Percentiles rank a stretch among this genome's conserved stretches.
These are phyloP conservation scores for Eilema caniola DNA, from an alignment of 2,888 invertebrate genomes.

Conservation along the genomic window DNA sequence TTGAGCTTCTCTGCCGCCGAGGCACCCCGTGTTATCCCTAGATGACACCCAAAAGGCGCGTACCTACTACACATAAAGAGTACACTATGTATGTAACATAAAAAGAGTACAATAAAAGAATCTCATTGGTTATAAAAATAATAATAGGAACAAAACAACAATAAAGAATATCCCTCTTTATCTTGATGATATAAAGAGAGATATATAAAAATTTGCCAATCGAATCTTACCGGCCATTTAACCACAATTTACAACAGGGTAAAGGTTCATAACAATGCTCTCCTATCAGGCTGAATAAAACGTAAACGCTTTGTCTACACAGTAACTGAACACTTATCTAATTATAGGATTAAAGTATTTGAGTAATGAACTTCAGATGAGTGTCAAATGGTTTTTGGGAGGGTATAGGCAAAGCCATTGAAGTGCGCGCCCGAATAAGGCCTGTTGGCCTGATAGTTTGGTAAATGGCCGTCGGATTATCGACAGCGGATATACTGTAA, in stretches of 20 bases:
- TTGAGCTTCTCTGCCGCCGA: too few relatives aligned
- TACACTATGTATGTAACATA: too few relatives aligned
- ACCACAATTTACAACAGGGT: not conserved
- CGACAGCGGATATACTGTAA: slow-evolving; percentile 79
- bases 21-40: too few relatives aligned
- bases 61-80: too few relatives aligned
- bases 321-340: slow-evolving; percentile 72
- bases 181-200: too few relatives aligned
- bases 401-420: slow-evolving; percentile 81
- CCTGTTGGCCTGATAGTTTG: slow-evolving; percentile 68
- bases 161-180: too few relatives aligned
- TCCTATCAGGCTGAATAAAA: slow-evolving; percentile 13
- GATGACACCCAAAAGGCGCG: too few relatives aligned
- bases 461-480: slow-evolving; percentile 74
- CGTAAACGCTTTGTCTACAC: slow-evolving; percentile 55
- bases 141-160: too few relatives aligned
- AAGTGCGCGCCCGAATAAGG: slow-evolving; percentile 83
- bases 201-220: too few relatives aligned
- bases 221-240: too few relatives aligned
- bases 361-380: slow-evolving; percentile 81
- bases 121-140: too few relatives aligned
- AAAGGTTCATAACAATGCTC: not conserved
- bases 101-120: too few relatives aligned
- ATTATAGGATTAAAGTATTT: slow-evolving; percentile 78
- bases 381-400: slow-evolving; percentile 78